Evolutionary conservation across 2,888 invertebrate species (phyloP).

Genomic region (Protonemura montana): DNA sequence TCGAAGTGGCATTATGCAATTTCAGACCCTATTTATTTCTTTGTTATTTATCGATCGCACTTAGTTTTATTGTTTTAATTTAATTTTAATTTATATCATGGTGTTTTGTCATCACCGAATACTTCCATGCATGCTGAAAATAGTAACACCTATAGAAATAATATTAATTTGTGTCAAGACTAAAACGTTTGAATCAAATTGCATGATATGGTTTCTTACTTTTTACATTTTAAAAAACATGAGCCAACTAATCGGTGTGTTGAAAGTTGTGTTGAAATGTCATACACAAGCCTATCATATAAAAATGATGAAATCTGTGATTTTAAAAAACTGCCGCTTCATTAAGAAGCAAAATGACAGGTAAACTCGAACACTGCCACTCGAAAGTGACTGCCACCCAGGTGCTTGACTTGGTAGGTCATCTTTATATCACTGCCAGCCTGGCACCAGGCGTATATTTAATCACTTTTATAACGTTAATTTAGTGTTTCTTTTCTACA

Average conservation of each 20-base stretch:
- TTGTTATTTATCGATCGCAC: not conserved
- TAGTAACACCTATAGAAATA: not conserved
- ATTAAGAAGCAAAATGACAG: not conserved
- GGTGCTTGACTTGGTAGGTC: constrained; percentile 15
- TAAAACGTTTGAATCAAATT: not conserved
- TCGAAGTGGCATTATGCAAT: not conserved
- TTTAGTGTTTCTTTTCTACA: not conserved
- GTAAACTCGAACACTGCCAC: constrained; percentile 29
- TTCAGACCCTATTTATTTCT: not conserved
- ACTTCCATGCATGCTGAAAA: not conserved
- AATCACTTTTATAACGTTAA: not conserved
- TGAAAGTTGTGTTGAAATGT: not conserved
- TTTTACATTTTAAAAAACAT: not conserved
- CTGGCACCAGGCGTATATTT: not conserved
- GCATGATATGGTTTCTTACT: not conserved
- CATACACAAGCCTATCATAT: not conserved
- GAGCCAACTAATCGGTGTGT: not conserved
- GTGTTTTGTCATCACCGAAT: not conserved
- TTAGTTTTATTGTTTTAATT: constrained; percentile 3
- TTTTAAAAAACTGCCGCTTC: not conserved
- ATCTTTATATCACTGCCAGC: constrained; percentile 28
- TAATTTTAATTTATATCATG: not conserved
- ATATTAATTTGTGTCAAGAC: not conserved
- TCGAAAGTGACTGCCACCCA: constrained; percentile 18
- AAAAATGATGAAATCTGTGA: not conserved